Base-by-base conservation (phyloP, 2,797 vertebrate genomes). In the Manis crassicaudata region DNA sequence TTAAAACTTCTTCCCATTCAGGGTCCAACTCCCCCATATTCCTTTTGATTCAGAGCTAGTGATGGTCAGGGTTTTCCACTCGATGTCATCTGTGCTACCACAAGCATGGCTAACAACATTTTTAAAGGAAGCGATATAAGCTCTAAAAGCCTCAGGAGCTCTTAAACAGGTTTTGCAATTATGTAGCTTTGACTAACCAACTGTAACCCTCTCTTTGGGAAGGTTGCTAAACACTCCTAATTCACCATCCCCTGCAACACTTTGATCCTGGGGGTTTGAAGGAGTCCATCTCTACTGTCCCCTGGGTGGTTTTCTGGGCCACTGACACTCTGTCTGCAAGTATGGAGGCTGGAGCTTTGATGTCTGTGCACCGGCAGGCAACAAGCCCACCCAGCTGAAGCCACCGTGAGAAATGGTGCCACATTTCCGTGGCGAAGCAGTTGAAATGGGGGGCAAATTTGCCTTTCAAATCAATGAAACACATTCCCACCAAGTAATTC, bases 1-100 rank as follows among this genome's bases (percentile, higher is more conserved):
- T 80, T 93, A 93, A 88, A 75, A 87, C 46, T 75, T 75, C n/a
- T 88, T 88, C 54, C 56, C 60, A 50, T 72, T 86, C 40, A 73
- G 56, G 85, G 63, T 52, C 25, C 12, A 58, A 27, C 32, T 70
- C 76, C 52, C 3, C 56, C 23, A 40, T 18, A 23, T 70, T n/a
- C 63, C 25, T 86, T 90, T 62, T 40, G 23, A 81, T 62, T 94
- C 77, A 40, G 11, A 75, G 60, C 54, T 50, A 23, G 72, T 32
- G 50, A 50, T 29, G 16, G 9, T 73, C 54, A 35, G 40, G 29
- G 27, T 88, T 84, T 67, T 27, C 76, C 37, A 67, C 40, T 62
- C 6, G 43, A 21, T 46, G 27, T 63, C 29, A 6, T 58, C 68
- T 20, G 14, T 82, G 37, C 54, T 2, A 8, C 76, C 84, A 84